These are phyloP conservation scores for Cylas formicarius DNA, from an alignment of 1,140 invertebrate species.

Conservation along the genomic window DNA sequence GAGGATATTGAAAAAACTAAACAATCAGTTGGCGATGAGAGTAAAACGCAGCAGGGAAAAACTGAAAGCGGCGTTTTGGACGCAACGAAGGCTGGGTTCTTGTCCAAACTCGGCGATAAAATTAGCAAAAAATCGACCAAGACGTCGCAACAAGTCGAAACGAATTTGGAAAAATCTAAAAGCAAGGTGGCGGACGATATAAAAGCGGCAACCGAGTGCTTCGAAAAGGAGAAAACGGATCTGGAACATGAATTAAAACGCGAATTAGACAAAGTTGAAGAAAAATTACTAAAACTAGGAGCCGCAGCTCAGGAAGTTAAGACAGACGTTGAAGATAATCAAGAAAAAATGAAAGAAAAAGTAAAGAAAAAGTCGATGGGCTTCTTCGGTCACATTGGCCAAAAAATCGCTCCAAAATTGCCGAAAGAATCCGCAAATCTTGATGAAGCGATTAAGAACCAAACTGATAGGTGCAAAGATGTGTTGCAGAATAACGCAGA, in stretches of 20 bases:
- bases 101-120: slow-evolving; percentile 11
- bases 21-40: no score
- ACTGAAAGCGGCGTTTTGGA: no score
- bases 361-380: not conserved
- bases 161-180: slow-evolving; percentile 1
- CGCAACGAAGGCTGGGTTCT: not conserved
- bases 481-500: slow-evolving; percentile 3
- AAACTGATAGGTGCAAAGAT: no score
- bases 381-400: not conserved
- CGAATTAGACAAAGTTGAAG: slow-evolving; percentile 14
- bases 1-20: slow-evolving; percentile 6
- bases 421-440: not conserved
- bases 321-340: not conserved
- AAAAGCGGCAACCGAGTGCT: not conserved
- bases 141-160: not conserved
- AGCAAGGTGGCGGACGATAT: not conserved
- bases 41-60: no score
- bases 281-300: slow-evolving; percentile 10
- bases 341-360: slow-evolving; percentile 7
- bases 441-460: no score
- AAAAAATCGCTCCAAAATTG: slow-evolving; percentile 3
- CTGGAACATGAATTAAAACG: slow-evolving; percentile 19
- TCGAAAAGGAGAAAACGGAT: slow-evolving; percentile 2
- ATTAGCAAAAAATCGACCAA: slow-evolving; percentile 1
- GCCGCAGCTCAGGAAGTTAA: not conserved